Percentiles rank a stretch among this genome's conserved stretches.
Conservation (phyloP, 2,113 vertebrate species). For the Picathartes gymnocephalus region DNA sequence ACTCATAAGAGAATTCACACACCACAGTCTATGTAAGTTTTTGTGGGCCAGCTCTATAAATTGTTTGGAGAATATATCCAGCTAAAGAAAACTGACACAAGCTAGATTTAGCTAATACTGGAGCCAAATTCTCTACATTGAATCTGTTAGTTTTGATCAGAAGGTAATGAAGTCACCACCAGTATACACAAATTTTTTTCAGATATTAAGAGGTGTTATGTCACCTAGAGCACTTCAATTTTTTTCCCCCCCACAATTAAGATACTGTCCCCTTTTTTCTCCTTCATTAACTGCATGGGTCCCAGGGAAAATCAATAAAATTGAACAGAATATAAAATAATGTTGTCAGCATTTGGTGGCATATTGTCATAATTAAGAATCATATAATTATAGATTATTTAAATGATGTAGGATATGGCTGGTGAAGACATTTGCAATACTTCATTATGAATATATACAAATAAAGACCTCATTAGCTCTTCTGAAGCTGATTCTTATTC, state of each 20-base stretch:
- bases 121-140: not conserved
- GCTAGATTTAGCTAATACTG: not conserved
- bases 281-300: not conserved
- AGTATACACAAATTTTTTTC: not conserved
- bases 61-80: not conserved
- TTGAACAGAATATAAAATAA: not conserved
- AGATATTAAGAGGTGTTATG: not conserved
- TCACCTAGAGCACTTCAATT: not conserved
- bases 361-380: not conserved
- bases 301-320: not conserved
- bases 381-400: not conserved
- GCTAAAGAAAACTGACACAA: not conserved
- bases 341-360: not conserved
- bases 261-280: not conserved
- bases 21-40: not conserved
- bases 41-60: not conserved
- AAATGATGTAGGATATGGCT: not conserved
- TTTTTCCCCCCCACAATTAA: not conserved
- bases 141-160: not conserved
- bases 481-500: not conserved
- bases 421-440: not conserved
- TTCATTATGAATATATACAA: not conserved
- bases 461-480: not conserved
- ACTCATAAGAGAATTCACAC: not conserved
- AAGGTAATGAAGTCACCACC: not conserved